phyloP scores from a whole-genome alignment of 2,113 vertebrate species.

The Podarcis muralis region DNA sequence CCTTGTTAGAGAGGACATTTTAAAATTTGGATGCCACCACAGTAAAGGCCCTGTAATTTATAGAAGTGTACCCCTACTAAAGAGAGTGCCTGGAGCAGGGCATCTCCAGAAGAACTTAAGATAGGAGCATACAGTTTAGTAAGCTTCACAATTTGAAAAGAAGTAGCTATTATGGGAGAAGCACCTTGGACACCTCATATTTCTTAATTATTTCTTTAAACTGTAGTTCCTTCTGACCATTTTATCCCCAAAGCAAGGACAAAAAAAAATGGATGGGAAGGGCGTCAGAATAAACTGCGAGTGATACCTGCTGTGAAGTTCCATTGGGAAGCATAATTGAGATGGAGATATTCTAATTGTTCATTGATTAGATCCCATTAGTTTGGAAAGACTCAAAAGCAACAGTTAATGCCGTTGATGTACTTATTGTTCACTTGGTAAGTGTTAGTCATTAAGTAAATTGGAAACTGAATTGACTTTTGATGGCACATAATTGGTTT shows the following conservation, averaged over 20 bases:
- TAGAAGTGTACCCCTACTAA: too few species aligned
- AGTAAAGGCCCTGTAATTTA: not conserved
- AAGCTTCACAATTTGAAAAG: not conserved
- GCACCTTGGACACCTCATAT: not conserved
- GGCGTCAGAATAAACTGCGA: not conserved
- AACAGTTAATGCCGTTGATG: conserved; percentile 16
- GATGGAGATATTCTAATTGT: not conserved
- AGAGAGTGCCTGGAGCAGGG: too few species aligned
- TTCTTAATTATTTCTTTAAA: not conserved
- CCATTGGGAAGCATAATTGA: not conserved
- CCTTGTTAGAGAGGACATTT: not conserved
- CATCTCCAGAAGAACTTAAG: too few species aligned
- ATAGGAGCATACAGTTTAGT: too few species aligned
- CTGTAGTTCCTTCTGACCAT: rapidly evolving
- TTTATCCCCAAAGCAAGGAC: not conserved
- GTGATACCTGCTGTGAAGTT: not conserved
- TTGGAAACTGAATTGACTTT: conserved; percentile 47
- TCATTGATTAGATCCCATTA: conserved; percentile 24
- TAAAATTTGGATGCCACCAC: not conserved
- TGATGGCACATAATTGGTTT: conserved; percentile 42
- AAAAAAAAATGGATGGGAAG: conserved; percentile 3
- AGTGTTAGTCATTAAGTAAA: conserved; percentile 41
- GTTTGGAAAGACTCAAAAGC: conserved; percentile 26
- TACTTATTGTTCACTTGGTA: conserved; percentile 37
- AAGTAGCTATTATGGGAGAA: not conserved